Evolutionary conservation across 2,113 vertebrate genomes (phyloP).

Genomic region (Esox niger): DNA sequence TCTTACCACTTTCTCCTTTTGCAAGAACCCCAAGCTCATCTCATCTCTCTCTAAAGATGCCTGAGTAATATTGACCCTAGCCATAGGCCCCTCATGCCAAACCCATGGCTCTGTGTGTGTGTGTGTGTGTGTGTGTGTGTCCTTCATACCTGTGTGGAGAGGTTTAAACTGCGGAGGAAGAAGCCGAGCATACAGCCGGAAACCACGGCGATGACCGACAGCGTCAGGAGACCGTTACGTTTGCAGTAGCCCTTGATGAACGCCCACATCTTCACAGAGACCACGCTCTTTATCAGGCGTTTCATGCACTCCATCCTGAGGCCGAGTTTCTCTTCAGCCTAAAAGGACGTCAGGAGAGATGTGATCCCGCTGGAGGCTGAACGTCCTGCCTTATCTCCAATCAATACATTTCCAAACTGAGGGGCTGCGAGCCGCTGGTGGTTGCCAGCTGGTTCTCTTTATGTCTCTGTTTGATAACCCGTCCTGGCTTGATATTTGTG

Average conservation of each 20-base stretch:
- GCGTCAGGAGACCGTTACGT: constrained; percentile 79
- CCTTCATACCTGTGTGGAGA: constrained; percentile 77
- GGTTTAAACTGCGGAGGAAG: constrained; percentile 72
- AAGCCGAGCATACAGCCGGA: constrained; percentile 81
- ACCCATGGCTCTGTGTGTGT: not conserved
- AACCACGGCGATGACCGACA: constrained; percentile 78
- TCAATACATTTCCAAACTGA: too few relatives aligned
- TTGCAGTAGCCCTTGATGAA: constrained; percentile 69
- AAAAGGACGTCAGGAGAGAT: not conserved
- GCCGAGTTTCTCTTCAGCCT: not conserved
- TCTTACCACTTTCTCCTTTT: not conserved
- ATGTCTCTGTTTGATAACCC: not conserved
- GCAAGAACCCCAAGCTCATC: not conserved
- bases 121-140: not conserved
- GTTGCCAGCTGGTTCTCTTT: not conserved
- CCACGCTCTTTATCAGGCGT: constrained; percentile 4
- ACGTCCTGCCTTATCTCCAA: not conserved
- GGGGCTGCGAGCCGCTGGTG: too few relatives aligned
- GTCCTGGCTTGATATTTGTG: not conserved
- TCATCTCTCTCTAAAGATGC: not conserved
- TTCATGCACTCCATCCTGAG: constrained; percentile 44
- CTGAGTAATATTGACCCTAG: not conserved
- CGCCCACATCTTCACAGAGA: constrained; percentile 45
- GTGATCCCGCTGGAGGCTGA: not conserved
- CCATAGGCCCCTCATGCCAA: not conserved